phyloP scores from a whole-genome alignment of 2,113 vertebrate genomes.

The Gymnocephalus cernua region DNA sequence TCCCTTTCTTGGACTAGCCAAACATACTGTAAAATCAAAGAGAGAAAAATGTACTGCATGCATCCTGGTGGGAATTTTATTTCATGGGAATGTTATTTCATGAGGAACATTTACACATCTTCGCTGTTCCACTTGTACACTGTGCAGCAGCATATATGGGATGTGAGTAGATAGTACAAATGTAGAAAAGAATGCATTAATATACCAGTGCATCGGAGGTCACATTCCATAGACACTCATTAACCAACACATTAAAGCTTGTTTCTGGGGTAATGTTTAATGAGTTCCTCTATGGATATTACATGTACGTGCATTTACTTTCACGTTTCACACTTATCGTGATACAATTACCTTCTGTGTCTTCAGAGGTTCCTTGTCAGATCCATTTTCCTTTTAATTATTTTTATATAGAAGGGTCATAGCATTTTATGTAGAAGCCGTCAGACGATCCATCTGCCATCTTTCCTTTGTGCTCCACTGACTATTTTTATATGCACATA shows the following conservation, averaged over 20 bases:
- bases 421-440: not conserved
- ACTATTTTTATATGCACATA: slow-evolving; percentile 45
- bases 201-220: not conserved
- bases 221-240: slow-evolving; percentile 15
- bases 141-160: not conserved
- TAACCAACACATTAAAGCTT: slow-evolving; percentile 33
- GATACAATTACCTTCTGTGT: not conserved
- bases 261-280: slow-evolving; percentile 12
- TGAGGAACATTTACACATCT: not conserved
- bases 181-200: not conserved
- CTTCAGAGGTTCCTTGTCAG: not conserved
- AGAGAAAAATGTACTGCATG: not conserved
- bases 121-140: not conserved
- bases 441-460: slow-evolving; percentile 15
- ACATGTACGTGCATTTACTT: not conserved
- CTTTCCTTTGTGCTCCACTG: slow-evolving; percentile 16
- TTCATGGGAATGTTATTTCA: not conserved
- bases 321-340: slow-evolving; percentile 11
- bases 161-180: not conserved
- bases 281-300: slow-evolving; percentile 1
- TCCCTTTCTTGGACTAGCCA: not conserved
- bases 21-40: not conserved
- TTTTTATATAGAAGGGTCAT: not conserved
- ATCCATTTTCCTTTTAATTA: slow-evolving; percentile 10
- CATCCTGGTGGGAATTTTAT: not conserved